Base-by-base conservation (phyloP, 1,140 invertebrate species). In the Listronotus oregonensis region DNA sequence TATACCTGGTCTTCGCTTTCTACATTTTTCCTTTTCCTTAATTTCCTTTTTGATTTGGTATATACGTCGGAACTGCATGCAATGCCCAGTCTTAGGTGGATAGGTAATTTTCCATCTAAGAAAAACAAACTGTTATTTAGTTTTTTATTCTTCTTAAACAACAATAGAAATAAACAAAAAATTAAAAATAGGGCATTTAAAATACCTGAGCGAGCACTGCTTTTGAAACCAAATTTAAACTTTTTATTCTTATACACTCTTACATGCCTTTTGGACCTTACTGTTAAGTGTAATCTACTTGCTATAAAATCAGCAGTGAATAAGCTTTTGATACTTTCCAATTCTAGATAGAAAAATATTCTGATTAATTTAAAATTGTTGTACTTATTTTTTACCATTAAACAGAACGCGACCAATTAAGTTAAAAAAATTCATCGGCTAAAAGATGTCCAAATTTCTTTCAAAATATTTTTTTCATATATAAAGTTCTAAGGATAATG, bases 1-100 rank as follows among this genome's bases (percentile, higher is more conserved):
- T 75, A 77, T 77, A 77, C 77, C 77, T 78, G 75, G 17, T 76
- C 74, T 64, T 64, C 67, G 61, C 52, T 66, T 40, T 70, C 66
- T 42, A 64, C 60, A 44, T 60, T 70, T 47, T 69, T 69, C 54
- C 69, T 67, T 57, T 73, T 74, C 60, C 66, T 72, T 17, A 67
- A 63, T 43, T 64, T 68, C 55, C 69, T 73, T 40, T 68, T 64
- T 6, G 69, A 17, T 27, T 67, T 64, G 21, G 39, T 44, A 43
- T 67, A 65, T 6, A 63, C 14, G 17, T 75, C 75, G n/a, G 66
- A 43, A 12, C 37, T 47, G 37, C 52, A 65, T 3, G 69, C 27
- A 8, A 71, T 54, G 21, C 77, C 77, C 60, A 78, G 68, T 18
- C 77, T 64, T 60, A 74, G 49, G 65, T 76, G 75, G 37, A 78